These are phyloP conservation scores for Diceros bicornis DNA, from an alignment of 2,797 vertebrate species.

Conservation along the genomic window DNA sequence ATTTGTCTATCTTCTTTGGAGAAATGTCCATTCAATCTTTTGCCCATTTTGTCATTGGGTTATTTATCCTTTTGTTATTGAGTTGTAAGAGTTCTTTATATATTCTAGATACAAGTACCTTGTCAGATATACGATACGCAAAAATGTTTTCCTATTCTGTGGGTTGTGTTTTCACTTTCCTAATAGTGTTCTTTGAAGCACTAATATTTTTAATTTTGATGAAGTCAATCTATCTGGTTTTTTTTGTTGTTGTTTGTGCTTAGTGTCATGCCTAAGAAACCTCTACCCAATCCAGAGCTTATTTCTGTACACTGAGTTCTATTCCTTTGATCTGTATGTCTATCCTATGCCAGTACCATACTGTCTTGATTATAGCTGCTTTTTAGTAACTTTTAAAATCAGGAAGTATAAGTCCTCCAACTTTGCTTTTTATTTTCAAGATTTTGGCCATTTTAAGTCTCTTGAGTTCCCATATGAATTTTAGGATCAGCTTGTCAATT, in stretches of 20 bases:
- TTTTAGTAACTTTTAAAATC: conserved; percentile 33
- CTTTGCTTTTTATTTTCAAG: conserved; percentile 13
- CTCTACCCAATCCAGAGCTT: not conserved
- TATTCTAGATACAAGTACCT: not conserved
- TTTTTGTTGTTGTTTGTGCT: not conserved
- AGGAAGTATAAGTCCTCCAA: not conserved
- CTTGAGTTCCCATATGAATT: not conserved
- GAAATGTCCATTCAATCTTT: not conserved
- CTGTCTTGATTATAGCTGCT: not conserved
- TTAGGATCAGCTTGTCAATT: not conserved
- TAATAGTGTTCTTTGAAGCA: not conserved
- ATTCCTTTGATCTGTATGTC: not conserved
- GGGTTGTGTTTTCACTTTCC: not conserved
- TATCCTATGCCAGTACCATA: not conserved
- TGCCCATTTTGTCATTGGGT: not conserved
- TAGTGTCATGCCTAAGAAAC: not conserved
- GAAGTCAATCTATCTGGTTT: not conserved
- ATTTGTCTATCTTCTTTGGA: not conserved
- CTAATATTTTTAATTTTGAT: not conserved
- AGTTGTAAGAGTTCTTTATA: not conserved
- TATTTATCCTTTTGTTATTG: not conserved
- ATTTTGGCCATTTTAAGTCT: not conserved
- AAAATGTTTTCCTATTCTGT: not conserved
- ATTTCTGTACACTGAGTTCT: not conserved
- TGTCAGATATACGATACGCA: not conserved